These are phyloP conservation scores for Hemitrygon akajei DNA, from an alignment of 2,797 vertebrate species.

Conservation along the genomic window DNA sequence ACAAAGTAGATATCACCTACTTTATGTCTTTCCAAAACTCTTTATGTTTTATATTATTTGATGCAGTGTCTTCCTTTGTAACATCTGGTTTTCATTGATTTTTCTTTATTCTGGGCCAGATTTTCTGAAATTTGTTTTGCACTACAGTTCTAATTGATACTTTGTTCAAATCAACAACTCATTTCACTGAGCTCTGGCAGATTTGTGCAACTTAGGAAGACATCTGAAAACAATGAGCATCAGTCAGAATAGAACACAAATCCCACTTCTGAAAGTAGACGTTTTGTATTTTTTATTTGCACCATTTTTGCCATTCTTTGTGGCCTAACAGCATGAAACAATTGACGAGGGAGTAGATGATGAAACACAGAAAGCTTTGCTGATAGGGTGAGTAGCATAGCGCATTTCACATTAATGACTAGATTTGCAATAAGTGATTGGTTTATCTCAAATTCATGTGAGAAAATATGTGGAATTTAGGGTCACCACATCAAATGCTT, in stretches of 20 bases:
- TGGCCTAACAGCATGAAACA: slow-evolving; percentile 1
- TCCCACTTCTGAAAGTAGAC: slow-evolving; percentile 13
- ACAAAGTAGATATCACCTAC: background rate
- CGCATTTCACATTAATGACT: background rate
- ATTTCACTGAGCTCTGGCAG: background rate
- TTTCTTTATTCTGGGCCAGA: background rate
- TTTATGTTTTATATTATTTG: slow-evolving; percentile 27
- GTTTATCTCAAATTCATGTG: background rate
- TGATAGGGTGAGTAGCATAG: background rate
- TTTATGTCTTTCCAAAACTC: background rate
- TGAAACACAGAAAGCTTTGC: background rate
- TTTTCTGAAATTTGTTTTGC: slow-evolving; percentile 8
- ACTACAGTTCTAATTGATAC: slow-evolving; percentile 1
- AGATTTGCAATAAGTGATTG: background rate
- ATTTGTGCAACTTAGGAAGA: background rate
- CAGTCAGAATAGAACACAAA: slow-evolving; percentile 22
- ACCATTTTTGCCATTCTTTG: background rate
- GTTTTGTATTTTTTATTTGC: background rate
- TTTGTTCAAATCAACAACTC: slow-evolving; percentile 20
- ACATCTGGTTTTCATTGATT: slow-evolving; percentile 3
- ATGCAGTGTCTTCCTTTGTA: background rate
- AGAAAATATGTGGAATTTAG: background rate
- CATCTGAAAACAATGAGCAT: slow-evolving; percentile 3
- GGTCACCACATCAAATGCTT: background rate
- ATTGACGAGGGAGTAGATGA: background rate